phyloP scores from a whole-genome alignment of 2,113 vertebrate genomes.

The Chamaea fasciata region DNA sequence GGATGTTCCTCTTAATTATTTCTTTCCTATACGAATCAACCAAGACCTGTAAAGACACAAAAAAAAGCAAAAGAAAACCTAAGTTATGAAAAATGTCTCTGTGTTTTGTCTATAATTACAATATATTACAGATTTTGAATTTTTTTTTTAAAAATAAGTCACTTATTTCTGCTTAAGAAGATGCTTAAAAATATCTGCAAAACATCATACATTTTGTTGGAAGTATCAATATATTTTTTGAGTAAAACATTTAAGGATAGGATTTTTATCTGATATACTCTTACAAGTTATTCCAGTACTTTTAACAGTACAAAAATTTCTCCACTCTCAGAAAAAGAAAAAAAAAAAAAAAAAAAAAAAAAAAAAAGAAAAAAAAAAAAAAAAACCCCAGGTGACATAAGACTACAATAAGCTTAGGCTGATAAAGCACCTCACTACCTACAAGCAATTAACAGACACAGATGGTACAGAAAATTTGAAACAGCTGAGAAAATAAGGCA shows the following conservation, averaged over 20 bases:
- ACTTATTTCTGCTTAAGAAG: neutral
- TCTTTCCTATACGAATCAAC: neutral
- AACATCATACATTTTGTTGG: neutral
- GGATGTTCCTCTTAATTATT: neutral
- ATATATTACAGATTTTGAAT: neutral
- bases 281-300: neutral
- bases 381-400: neutral
- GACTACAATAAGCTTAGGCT: neutral
- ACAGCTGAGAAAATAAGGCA: fast-evolving
- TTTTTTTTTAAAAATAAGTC: neutral
- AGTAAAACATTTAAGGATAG: neutral
- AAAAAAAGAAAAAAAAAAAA: neutral
- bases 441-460: neutral
- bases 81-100: neutral
- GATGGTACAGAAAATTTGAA: neutral
- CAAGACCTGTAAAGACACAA: fast-evolving
- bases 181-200: neutral
- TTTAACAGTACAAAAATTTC: neutral
- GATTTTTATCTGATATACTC: neutral
- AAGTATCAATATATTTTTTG: neutral
- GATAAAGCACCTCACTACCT: neutral
- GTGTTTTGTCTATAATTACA: neutral
- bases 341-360: neutral
- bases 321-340: neutral
- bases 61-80: neutral